Evolutionary conservation across 2,113 vertebrate species (phyloP), one percentile per base, ranked within the genome.

Genomic region (Arenaria interpres): DNA sequence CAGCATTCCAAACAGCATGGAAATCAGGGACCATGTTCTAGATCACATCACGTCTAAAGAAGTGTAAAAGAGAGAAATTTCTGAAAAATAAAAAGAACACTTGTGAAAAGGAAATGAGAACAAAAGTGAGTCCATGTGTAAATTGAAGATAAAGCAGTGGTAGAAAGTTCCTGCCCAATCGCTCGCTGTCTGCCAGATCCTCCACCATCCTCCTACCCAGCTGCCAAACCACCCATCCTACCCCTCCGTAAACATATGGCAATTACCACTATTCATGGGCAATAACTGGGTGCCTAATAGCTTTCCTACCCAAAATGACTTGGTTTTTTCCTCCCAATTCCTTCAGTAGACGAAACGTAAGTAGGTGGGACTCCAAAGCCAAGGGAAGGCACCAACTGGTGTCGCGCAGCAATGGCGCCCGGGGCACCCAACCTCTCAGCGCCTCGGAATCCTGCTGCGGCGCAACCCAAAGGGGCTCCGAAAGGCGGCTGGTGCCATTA

Each of bases 401-500:
- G 28, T 33, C 2, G 3, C 4, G 14, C 12, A 23, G 54, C 69
- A 5, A 7, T 9, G 6, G 7, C 10, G 33, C 3, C 8, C 2
- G 19, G 13, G 59, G 57, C 0, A 2, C 41, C 33, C 43, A 16
- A 19, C 48, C 48, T 43, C 72, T 39, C 13, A 2, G 3, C 2
- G 2, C 66, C 12, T 7, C 20, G 6, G 37, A 10, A 60, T 14
- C 23, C n/a, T 3, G 57, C 3, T 2, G 59, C 39, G 14, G 18
- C 6, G 2, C 20, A 16, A 27, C 73, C 59, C 30, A 21, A 32
- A 85, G 95, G 93, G 22, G 87, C 78, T 56, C 59, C 89, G 85
- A 80, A 94, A 89, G 60, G 60, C 71, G 46, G 88, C 81, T 87
- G 80, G 84, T 92, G 90, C 77, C 94, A 76, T 76, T 97, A 96